Base-by-base conservation (phyloP, 2,888 invertebrate species). In the Choreutis nemorana region DNA sequence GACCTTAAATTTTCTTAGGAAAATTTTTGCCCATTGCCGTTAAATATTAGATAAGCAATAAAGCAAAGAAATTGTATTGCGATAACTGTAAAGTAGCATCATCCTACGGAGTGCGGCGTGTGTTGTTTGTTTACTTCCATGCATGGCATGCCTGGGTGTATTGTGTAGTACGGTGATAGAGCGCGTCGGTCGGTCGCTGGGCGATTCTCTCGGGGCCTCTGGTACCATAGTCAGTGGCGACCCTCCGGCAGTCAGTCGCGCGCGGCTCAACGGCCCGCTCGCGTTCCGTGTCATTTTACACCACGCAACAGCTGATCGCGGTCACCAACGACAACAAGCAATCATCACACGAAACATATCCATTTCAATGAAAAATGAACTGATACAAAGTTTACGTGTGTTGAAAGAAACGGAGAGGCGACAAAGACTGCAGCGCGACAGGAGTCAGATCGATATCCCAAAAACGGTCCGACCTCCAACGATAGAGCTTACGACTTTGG, bases 91-190 rank as follows among this genome's bases (percentile, higher is more conserved):
- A 14, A 28, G 18, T 20, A 21, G 8, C 28, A 11, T 14, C 20
- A 21, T n/a, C 13, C 18, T 22, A 26, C 28, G 29, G 27, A 29
- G 11, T 18, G 14, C 14, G 4, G 4, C 14, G 23, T 31, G 24
- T 31, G 24, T 63, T 67, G 71, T 75, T 75, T 75, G 66, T 75
- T 75, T 75, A 75, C 70, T 51, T 65, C 63, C 55, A 52, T 41
- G 29, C 52, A 65, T 73, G 70, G 66, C 71, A 71, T 48, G 59
- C 52, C 52, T 59, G 59, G 61, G 68, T 64, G 70, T 64, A 63
- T 55, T 6, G 56, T 66, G n/a, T n/a, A n/a, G n/a, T n/a, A n/a
- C n/a, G n/a, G n/a, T n/a, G n/a, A n/a, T n/a, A n/a, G n/a, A 67
- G 66, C 65, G 67, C 67, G 44, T 51, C 58, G 63, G 49, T 49